Conservation (phyloP, 2,113 vertebrate genomes). For the Heterotis niloticus region DNA sequence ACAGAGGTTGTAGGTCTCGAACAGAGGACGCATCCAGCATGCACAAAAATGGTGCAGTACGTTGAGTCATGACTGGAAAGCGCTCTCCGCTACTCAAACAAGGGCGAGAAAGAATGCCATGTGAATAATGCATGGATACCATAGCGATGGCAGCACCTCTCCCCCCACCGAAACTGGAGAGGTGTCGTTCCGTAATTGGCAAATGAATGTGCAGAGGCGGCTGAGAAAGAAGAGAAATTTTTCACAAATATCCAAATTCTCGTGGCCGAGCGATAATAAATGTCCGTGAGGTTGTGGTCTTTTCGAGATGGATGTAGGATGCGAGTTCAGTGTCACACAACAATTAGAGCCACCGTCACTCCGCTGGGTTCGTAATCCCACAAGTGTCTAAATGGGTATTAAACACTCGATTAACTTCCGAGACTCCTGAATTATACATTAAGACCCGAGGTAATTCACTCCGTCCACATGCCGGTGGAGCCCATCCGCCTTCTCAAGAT, state of each 20-base stretch:
- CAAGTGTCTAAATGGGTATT: slow-evolving; percentile 2
- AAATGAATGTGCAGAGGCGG: no score
- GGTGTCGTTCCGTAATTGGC: no score
- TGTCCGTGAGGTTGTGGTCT: no score
- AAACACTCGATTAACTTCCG: neutral
- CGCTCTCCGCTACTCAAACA: neutral
- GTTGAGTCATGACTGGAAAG: neutral
- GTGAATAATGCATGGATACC: neutral
- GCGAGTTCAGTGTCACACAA: neutral
- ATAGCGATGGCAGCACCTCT: no score
- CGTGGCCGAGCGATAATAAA: no score
- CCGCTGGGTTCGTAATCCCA: neutral
- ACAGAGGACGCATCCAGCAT: no score
- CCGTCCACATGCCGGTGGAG: neutral
- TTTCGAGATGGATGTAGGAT: neutral
- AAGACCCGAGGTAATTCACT: slow-evolving; percentile 1
- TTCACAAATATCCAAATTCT: no score
- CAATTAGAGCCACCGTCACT: neutral
- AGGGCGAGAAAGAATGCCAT: neutral
- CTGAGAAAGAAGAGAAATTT: no score
- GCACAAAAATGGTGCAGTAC: no score
- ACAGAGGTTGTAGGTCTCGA: neutral
- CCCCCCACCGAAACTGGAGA: no score
- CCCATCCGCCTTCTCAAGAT: no score
- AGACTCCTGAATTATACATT: slow-evolving; percentile 8